phyloP scores from a whole-genome alignment of 2,113 vertebrate genomes.

The Lampris megalopsis region DNA sequence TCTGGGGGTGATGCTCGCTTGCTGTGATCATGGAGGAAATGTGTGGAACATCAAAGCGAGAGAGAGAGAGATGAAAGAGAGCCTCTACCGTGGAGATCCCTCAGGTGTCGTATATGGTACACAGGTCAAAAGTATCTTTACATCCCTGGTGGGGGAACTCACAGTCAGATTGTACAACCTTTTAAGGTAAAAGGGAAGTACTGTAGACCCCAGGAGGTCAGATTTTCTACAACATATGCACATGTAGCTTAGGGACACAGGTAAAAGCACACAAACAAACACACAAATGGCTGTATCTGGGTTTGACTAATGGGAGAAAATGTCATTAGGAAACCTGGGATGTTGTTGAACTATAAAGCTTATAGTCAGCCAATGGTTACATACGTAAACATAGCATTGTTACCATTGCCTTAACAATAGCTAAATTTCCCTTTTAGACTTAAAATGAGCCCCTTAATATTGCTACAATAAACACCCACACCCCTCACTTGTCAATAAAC shows the following conservation, averaged over 20 bases:
- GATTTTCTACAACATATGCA: background rate
- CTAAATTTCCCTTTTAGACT: no score
- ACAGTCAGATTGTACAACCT: background rate
- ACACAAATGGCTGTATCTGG: background rate
- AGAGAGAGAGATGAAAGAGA: background rate
- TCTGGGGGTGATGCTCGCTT: background rate
- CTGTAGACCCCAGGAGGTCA: background rate
- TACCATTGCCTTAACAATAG: no score
- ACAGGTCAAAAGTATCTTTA: background rate
- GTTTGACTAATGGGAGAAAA: no score
- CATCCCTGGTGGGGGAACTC: background rate
- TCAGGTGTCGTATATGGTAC: background rate
- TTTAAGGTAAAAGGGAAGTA: background rate
- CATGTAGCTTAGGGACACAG: background rate
- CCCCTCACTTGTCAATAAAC: background rate
- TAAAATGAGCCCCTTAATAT: slow-evolving; percentile 13
- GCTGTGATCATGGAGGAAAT: background rate
- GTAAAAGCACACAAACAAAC: background rate
- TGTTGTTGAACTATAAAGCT: no score
- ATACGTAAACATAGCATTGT: no score
- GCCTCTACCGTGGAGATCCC: background rate
- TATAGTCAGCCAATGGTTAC: no score
- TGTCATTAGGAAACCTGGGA: no score
- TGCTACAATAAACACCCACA: background rate
- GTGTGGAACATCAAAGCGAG: background rate